phyloP scores from a whole-genome alignment of 2,888 invertebrate species.

The Camponotus fellah region DNA sequence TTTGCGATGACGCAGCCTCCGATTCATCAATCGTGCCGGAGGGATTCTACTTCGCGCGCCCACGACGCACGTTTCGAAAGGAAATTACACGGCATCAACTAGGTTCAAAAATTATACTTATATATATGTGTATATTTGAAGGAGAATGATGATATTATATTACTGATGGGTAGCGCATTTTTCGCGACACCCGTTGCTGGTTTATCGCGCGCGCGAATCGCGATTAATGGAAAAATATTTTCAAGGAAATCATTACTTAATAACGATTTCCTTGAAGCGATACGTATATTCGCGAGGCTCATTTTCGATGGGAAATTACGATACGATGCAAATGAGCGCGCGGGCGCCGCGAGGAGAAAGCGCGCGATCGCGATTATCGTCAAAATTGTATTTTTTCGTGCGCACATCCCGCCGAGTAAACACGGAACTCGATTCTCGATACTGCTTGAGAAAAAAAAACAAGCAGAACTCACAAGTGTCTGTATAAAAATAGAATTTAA shows the following conservation, averaged over 20 bases:
- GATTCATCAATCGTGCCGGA: slow-evolving; percentile 45
- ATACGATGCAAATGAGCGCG: slow-evolving; percentile 46
- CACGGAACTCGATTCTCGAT: slow-evolving; percentile 16
- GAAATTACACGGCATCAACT: slow-evolving; percentile 35
- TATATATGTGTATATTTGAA: not conserved
- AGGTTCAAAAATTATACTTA: slow-evolving; percentile 38
- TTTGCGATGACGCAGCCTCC: slow-evolving; percentile 63
- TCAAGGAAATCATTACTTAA: slow-evolving; percentile 46
- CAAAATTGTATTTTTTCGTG: slow-evolving; percentile 42
- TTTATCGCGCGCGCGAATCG: slow-evolving; percentile 32
- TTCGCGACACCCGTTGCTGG: slow-evolving; percentile 27
- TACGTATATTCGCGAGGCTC: slow-evolving; percentile 34
- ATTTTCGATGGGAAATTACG: slow-evolving; percentile 49
- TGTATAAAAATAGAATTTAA: not conserved
- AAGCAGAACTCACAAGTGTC: slow-evolving; percentile 3
- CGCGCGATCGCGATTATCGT: slow-evolving; percentile 46
- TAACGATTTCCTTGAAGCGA: slow-evolving; percentile 45
- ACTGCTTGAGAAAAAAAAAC: not conserved
- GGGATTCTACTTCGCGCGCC: slow-evolving; percentile 31
- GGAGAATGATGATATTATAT: not conserved
- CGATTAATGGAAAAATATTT: slow-evolving; percentile 39
- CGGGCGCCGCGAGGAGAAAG: slow-evolving; percentile 32
- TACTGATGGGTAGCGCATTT: not conserved
- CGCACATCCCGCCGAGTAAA: slow-evolving; percentile 27
- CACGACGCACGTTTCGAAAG: slow-evolving; percentile 47